These are phyloP conservation scores for Anguilla anguilla DNA, from an alignment of 2,797 vertebrate genomes.

Conservation along the genomic window DNA sequence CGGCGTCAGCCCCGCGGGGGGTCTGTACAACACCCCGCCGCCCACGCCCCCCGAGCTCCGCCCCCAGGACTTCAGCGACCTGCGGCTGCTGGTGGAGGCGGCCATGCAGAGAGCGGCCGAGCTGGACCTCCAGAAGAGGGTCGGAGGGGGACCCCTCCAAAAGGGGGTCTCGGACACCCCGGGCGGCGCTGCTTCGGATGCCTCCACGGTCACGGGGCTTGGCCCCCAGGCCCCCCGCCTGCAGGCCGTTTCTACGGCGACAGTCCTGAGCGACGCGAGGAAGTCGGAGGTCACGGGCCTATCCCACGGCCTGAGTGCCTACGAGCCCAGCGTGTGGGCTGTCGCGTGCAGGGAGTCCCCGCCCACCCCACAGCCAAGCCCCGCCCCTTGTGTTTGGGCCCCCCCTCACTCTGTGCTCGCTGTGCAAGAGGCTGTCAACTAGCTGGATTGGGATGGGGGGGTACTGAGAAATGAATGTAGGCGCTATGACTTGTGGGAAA, in stretches of 20 bases:
- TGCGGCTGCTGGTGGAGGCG: conserved; percentile 88
- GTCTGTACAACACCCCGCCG: conserved; percentile 88
- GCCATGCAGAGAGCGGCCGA: conserved; percentile 87
- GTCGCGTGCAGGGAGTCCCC: conserved; percentile 62
- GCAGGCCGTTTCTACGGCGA: background rate
- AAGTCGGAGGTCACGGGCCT: background rate
- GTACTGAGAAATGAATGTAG: no score
- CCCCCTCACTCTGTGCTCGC: conserved; percentile 64
- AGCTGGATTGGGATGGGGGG: conserved; percentile 28
- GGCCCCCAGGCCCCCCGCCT: background rate
- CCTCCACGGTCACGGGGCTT: conserved; percentile 3
- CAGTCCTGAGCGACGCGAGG: background rate
- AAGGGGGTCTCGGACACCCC: no score
- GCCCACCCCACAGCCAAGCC: conserved; percentile 52
- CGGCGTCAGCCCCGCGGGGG: conserved; percentile 63
- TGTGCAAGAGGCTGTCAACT: conserved; percentile 72
- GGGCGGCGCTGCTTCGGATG: conserved; percentile 40
- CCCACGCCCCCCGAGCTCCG: conserved; percentile 86
- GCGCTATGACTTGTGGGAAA: background rate
- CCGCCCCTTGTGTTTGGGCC: conserved; percentile 67
- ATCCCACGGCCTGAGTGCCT: background rate
- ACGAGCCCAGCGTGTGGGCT: conserved; percentile 62
- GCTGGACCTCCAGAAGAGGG: conserved; percentile 81
- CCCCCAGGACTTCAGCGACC: conserved; percentile 87
- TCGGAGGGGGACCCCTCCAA: conserved; percentile 17